phyloP scores from a whole-genome alignment of 2,888 invertebrate species.

The Tetranychus truncatus region DNA sequence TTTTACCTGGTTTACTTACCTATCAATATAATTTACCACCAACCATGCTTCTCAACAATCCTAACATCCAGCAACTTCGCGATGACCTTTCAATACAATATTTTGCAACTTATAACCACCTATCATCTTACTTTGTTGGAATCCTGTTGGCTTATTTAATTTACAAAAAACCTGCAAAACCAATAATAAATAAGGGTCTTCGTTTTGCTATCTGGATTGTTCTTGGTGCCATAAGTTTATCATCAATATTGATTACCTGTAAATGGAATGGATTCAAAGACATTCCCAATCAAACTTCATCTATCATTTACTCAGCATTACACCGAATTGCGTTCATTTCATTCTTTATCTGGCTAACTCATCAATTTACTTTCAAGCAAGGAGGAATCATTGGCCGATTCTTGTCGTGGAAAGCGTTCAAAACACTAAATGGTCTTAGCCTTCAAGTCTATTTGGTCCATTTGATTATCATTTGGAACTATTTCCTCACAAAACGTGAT shows the following conservation, averaged over 20 bases:
- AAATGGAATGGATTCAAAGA: constrained; percentile 12
- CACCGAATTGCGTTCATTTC: constrained; percentile 16
- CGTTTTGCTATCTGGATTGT: constrained; percentile 13
- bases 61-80: not conserved
- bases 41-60: constrained; percentile 7
- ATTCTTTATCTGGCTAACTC: constrained; percentile 14
- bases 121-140: constrained; percentile 17
- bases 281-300: not conserved
- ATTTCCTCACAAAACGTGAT: constrained; percentile 16
- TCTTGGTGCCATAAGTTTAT: constrained; percentile 11
- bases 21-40: constrained; percentile 3
- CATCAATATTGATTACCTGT: constrained; percentile 14
- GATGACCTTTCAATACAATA: constrained; percentile 1
- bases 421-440: constrained; percentile 18
- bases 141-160: constrained; percentile 13
- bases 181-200: constrained; percentile 8
- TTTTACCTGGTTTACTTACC: not conserved
- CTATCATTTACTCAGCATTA: constrained; percentile 11
- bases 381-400: not conserved
- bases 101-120: constrained; percentile 14
- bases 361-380: constrained; percentile 14
- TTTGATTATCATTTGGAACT: constrained; percentile 20
- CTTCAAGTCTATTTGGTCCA: constrained; percentile 21
- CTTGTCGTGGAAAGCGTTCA: constrained; percentile 12
- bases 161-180: not conserved